These are phyloP conservation scores for Halocynthia roretzi DNA, from an alignment of 23 tunicate genomes.

Conservation along the genomic window DNA sequence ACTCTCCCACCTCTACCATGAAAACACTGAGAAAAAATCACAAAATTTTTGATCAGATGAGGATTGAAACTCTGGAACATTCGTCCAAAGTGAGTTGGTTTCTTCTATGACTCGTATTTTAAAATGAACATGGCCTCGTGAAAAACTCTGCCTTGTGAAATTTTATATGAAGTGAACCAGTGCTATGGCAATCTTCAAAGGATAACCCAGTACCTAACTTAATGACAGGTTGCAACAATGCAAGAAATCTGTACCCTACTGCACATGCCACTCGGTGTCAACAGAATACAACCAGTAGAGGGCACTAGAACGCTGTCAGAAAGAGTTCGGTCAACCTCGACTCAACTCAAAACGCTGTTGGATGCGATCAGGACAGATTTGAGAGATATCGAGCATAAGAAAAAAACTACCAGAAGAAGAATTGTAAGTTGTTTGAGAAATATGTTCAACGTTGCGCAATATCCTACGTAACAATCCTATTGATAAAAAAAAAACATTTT, in stretches of 20 bases:
- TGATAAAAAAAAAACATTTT: neutral
- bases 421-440: constrained; percentile 10
- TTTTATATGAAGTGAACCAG: too few relatives aligned
- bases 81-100: constrained; percentile 23
- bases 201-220: too few relatives aligned
- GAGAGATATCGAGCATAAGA: constrained; percentile 28
- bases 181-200: too few relatives aligned
- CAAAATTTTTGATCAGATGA: constrained; percentile 21
- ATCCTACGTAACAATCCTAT: neutral
- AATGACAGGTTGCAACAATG: constrained; percentile 33
- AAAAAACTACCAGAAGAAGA: constrained; percentile 35
- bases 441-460: neutral
- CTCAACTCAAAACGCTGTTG: constrained; percentile 28
- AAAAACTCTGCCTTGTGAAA: too few relatives aligned
- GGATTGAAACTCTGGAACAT: constrained; percentile 35
- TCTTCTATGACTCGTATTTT: too few relatives aligned
- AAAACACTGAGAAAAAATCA: constrained; percentile 24
- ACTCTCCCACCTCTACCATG: neutral
- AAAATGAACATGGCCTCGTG: too few relatives aligned
- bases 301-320: constrained; percentile 43
- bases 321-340: constrained; percentile 17
- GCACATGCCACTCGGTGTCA: constrained; percentile 15
- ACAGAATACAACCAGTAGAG: constrained; percentile 25
- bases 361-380: constrained; percentile 45
- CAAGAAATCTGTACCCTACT: constrained; percentile 39